Conservation (phyloP, 2,888 invertebrate species). For the Ephialtes manifestator region DNA sequence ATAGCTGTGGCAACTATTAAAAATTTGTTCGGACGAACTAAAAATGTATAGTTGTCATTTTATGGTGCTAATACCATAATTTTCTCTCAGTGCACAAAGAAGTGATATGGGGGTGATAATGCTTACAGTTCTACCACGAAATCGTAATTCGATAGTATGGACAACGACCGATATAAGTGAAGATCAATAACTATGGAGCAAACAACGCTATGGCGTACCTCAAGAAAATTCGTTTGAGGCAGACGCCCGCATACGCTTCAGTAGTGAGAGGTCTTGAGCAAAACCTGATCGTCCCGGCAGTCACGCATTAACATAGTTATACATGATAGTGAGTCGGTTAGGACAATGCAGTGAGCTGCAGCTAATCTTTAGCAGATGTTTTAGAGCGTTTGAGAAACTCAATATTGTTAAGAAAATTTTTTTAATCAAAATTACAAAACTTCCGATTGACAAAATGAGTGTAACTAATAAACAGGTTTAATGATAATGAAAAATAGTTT, state of each 20-base stretch:
- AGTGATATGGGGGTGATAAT: constrained; percentile 62
- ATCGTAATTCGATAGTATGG: background rate
- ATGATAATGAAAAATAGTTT: no score
- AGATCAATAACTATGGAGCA: no score
- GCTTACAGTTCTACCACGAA: constrained; percentile 19
- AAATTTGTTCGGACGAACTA: no score
- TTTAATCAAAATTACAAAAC: no score
- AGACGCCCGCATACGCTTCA: constrained; percentile 41
- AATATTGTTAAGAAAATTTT: background rate
- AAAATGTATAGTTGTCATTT: no score
- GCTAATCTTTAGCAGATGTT: background rate
- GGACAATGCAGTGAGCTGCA: constrained; percentile 7
- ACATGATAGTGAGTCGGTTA: background rate
- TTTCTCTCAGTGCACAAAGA: no score
- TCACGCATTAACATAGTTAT: constrained; percentile 10
- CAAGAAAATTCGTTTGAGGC: background rate
- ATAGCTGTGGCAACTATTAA: no score
- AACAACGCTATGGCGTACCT: no score
- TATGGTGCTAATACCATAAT: no score
- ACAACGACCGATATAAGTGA: background rate
- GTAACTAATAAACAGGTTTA: no score
- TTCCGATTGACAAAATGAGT: no score
- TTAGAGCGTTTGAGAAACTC: constrained; percentile 8
- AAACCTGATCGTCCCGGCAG: constrained; percentile 59
- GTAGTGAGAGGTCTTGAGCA: constrained; percentile 62